Base-by-base conservation (phyloP, 1,140 invertebrate species). In the Drosophila punjabiensis region DNA sequence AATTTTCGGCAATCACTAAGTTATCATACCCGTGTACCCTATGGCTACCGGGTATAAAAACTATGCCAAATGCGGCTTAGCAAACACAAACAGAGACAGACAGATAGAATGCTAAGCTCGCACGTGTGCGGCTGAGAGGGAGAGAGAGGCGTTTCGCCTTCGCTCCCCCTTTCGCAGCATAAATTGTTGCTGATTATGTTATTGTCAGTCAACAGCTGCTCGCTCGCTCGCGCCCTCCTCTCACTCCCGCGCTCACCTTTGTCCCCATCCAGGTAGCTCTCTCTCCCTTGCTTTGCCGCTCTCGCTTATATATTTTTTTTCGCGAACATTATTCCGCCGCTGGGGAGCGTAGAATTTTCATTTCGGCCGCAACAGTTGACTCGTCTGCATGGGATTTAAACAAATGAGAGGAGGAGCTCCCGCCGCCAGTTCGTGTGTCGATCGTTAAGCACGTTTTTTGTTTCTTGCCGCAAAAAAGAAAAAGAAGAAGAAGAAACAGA, bases 21-120 rank as follows among this genome's bases (percentile, higher is more conserved):
- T 20, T 11, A 16, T 39, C 10, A 28, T 56, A 56, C 55, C 35
- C 55, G 37, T 37, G 53, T 13, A 14, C 7, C 13, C 18, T 5
- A 37, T 37, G 53, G 9, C 14, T 37, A 24, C 18, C 9, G 14
- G 35, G 55, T 58, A 58, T 39, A 1, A 62, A 78, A 88, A 79
- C 74, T 89, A 88, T 88, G 85, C 85, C 85, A 89, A 88, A 90
- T 82, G 81, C 66, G 67, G 85, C 85, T 88, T 88, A 88, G 66
- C 65, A 52, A 64, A 58, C 50, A 77, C 68, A 60, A 30, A 62
- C 59, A 60, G 28, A 73, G 43, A 61, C 52, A 66, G 73, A 47
- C 45, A 64, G 52, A 70, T 68, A 81, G 85, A 79, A 89, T 84
- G 73, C 63, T 63, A 74, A 59, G 58, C 59, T 52, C 63, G 64